Conservation (phyloP, 2,888 invertebrate genomes). For the Drosophila pegasa region DNA sequence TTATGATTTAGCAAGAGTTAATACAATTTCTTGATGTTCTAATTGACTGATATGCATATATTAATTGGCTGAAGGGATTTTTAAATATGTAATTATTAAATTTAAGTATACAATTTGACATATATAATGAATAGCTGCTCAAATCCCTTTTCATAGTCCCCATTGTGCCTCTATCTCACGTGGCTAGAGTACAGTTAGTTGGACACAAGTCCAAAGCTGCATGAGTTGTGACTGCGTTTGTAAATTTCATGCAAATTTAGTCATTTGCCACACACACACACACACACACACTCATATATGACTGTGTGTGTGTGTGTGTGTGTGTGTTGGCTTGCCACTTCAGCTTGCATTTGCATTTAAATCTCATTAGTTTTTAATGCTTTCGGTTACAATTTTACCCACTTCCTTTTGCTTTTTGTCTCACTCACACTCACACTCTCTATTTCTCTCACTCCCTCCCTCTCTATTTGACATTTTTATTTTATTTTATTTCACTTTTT, state of each 20-base stretch:
- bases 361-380: constrained; percentile 80
- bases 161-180: neutral
- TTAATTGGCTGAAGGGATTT: neutral
- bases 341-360: constrained; percentile 77
- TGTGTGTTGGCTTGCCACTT: constrained; percentile 38
- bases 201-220: constrained; percentile 13
- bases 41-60: neutral
- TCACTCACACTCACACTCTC: no score
- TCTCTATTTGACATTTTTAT: constrained; percentile 16
- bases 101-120: no score
- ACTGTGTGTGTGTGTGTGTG: neutral
- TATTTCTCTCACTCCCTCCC: neutral
- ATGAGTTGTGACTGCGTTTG: constrained; percentile 28
- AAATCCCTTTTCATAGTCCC: neutral
- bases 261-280: constrained; percentile 66
- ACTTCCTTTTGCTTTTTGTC: constrained; percentile 17
- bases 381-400: constrained; percentile 58
- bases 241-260: constrained; percentile 74
- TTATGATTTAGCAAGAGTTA: no score
- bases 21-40: no score
- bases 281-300: constrained; percentile 13
- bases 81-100: no score
- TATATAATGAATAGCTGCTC: no score
- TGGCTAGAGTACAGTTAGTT: constrained; percentile 11
- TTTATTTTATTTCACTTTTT: constrained; percentile 16